Conservation (phyloP, 2,888 invertebrate genomes). For the Mesopsocus fuscifrons region DNA sequence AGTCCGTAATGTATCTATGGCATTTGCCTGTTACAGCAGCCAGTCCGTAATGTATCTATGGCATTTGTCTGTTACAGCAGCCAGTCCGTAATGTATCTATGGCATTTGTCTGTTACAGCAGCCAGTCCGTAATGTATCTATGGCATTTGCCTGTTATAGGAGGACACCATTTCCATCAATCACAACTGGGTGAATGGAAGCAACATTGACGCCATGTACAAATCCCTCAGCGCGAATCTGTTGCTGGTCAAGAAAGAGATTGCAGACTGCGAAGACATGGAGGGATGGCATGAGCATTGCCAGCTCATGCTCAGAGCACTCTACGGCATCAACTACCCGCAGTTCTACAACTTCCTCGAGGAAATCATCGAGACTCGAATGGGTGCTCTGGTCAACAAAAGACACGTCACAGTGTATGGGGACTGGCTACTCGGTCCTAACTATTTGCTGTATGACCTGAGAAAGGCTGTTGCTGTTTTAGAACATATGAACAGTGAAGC, state of each 20-base stretch:
- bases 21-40: too few relatives aligned
- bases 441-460: constrained; percentile 11
- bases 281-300: constrained; percentile 55
- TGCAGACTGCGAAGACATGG: constrained; percentile 52
- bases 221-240: constrained; percentile 40
- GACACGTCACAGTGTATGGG: constrained; percentile 22
- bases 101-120: too few relatives aligned
- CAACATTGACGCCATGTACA: constrained; percentile 58
- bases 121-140: too few relatives aligned
- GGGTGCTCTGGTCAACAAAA: constrained; percentile 24
- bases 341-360: constrained; percentile 44
- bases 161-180: constrained; percentile 89
- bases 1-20: too few relatives aligned
- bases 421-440: constrained; percentile 26
- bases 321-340: constrained; percentile 55
- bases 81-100: too few relatives aligned
- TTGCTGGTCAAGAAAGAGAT: constrained; percentile 57
- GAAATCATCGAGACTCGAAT: constrained; percentile 42
- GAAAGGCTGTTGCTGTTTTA: constrained; percentile 3
- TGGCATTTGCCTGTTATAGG: constrained; percentile 28
- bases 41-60: too few relatives aligned
- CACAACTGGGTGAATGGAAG: constrained; percentile 95
- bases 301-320: constrained; percentile 59
- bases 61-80: too few relatives aligned
- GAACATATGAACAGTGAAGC: neutral